Evolutionary conservation across 2,888 invertebrate genomes (phyloP), one percentile per base, ranked within the genome.

Genomic region (Tigriopus californicus): DNA sequence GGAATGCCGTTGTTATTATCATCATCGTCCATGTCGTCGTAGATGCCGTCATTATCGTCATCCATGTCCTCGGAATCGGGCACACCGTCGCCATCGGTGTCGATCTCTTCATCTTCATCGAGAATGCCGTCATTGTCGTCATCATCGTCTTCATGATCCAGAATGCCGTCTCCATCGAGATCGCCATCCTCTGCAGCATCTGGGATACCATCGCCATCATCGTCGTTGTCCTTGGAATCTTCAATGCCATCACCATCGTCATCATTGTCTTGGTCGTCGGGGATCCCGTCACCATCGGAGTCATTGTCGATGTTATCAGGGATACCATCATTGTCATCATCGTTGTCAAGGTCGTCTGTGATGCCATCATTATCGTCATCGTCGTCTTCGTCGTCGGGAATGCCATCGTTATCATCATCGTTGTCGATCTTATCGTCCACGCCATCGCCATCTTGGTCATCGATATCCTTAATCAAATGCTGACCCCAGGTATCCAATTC

Each of bases 391-490:
- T 13, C 33, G 41, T 58, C 58, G 3, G 48, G 48, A 58, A 58
- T 41, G n/a, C 49, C 58, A 46, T 58, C 58, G 33, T 58, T 58
- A 20, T 58, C 58, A 10, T 58, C 58, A 25, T 58, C 58, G 8
- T 58, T 58, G 40, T 58, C 58, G 22, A 49, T 49, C 2, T 12
- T 15, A 40, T 58, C 58, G 12, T 24, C 22, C 11, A 58, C 15
- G 12, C 58, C 58, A 49, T 58, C 58, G 18, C 49, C 49, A 58
- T 58, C 58, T 15, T 40, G 15, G 20, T 58, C 58, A 33, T 58
- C 20, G 3, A 13, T 47, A n/a, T 41, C 20, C 42, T 41, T 33
- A 8, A 33, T 3, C 33, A 33, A 8, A 33, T 33, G 33, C 33
- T 33, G 33, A 8, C 33, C 33, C 33, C 33, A 33, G 33, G 3